Evolutionary conservation across 1,140 invertebrate species (phyloP), one percentile per base, ranked within the genome.

Genomic region (Brachionus manjavacas): DNA sequence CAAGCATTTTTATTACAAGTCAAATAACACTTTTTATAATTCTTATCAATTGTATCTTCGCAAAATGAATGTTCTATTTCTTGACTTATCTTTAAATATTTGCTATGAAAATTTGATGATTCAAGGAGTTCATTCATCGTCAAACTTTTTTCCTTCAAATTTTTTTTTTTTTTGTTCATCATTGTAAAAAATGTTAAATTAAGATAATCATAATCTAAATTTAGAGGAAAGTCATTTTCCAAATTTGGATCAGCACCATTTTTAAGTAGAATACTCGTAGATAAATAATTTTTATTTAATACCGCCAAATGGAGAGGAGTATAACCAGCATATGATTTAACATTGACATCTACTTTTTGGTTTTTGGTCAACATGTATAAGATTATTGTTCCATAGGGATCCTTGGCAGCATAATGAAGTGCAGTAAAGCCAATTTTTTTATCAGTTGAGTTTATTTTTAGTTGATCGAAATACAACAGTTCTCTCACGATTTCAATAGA

Each of bases 201-300:
- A 4, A 52, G 16, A 14, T 52, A 25, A 25, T 76, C 72, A 76
- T 49, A 76, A 46, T 76, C 72, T 14, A 76, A 25, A 28, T 76
- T 41, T 16, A 76, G 3, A 12, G 72, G 72, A 9, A 49, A 12
- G 16, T 76, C 72, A 49, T 76, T 76, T 76, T 76, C 41, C 12
- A 76, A 25, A 49, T 76, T 76, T 16, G 41, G n/a, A 52, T 76
- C 43, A 49, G 72, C 72, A 12, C 72, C 72, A 49, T 76, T 76
- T 11, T 23, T 8, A 20, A 76, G 9, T 1, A 76, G 25, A 11
- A 52, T 6, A 11, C 25, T 28, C 4, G 72, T 28, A 6, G 8
- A 23, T 4, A 76, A 28, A 52, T 76, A 76, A 28, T 76, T 76
- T 49, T 28, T 46, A 49, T 76, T 76, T 0, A 43, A 23, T 0